phyloP scores from a whole-genome alignment of 37 sponge, comb jelly and placozoan species.

The Hormiphora californensis region DNA sequence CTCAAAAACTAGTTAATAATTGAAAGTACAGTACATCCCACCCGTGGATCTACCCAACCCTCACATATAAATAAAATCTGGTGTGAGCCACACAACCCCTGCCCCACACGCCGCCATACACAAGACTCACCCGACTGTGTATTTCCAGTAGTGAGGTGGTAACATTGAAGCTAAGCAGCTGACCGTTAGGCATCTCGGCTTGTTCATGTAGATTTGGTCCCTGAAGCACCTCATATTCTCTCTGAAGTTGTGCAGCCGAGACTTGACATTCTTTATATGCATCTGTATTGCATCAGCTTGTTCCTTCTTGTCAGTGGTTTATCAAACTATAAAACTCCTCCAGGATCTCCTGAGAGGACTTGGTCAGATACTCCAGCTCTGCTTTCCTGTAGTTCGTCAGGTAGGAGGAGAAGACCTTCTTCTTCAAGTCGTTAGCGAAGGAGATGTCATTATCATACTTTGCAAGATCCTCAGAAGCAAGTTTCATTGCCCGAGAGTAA shows the following conservation, averaged over 20 bases:
- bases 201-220: not conserved
- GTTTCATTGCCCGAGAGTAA: not conserved
- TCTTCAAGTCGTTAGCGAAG: constrained; percentile 41
- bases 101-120: too few species aligned
- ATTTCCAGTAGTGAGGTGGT: constrained; percentile 36
- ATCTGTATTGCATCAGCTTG: not conserved
- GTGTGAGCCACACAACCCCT: too few species aligned
- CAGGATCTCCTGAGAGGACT: constrained; percentile 41
- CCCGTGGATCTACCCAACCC: too few species aligned
- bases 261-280: constrained; percentile 33
- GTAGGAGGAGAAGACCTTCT: constrained; percentile 29
- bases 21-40: too few species aligned
- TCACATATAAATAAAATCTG: too few species aligned
- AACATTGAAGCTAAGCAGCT: constrained; percentile 31
- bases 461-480: not conserved
- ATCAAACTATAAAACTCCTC: constrained; percentile 19
- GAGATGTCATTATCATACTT: constrained; percentile 49
- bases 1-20: not conserved
- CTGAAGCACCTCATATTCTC: constrained; percentile 1
- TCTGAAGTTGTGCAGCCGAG: not conserved
- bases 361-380: constrained; percentile 6
- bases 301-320: constrained; percentile 31
- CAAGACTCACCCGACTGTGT: constrained; percentile 22
- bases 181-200: constrained; percentile 37
- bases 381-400: not conserved